phyloP scores from a whole-genome alignment of 2,113 vertebrate genomes.

The Eudyptes chrysolophus region DNA sequence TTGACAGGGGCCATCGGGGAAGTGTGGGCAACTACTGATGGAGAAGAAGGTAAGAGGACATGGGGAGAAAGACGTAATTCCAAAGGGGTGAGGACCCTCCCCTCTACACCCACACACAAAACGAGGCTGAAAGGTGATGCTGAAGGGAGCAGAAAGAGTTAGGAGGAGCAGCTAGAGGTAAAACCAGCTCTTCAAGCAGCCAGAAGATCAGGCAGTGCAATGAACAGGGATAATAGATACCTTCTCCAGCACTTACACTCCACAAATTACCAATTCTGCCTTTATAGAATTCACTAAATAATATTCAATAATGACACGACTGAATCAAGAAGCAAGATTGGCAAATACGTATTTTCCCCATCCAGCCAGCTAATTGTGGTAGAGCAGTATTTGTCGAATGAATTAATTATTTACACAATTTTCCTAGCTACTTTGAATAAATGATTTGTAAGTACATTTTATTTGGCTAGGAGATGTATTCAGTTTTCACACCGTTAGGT shows the following conservation, averaged over 20 bases:
- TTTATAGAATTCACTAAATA: background rate
- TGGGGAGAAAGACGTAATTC: accelerated
- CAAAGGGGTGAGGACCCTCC: background rate
- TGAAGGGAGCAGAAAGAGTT: background rate
- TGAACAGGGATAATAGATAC: background rate
- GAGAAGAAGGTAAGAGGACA: background rate
- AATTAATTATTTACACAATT: background rate
- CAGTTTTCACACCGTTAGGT: background rate
- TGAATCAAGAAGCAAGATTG: background rate
- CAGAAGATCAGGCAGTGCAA: background rate
- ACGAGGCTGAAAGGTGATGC: background rate
- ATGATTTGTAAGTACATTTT: background rate
- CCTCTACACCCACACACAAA: background rate
- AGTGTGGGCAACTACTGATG: background rate
- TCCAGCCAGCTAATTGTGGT: background rate
- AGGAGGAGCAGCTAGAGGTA: background rate
- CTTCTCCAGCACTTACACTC: background rate
- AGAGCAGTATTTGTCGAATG: background rate
- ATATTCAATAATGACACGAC: background rate
- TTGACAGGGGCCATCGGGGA: background rate
- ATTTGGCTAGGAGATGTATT: background rate
- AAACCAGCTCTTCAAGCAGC: background rate
- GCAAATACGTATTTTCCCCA: background rate
- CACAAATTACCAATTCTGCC: background rate
- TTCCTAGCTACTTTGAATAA: background rate